Evolutionary conservation across 2,888 invertebrate species (phyloP), one percentile per base, ranked within the genome.

Genomic region (Mimachlamys varia): DNA sequence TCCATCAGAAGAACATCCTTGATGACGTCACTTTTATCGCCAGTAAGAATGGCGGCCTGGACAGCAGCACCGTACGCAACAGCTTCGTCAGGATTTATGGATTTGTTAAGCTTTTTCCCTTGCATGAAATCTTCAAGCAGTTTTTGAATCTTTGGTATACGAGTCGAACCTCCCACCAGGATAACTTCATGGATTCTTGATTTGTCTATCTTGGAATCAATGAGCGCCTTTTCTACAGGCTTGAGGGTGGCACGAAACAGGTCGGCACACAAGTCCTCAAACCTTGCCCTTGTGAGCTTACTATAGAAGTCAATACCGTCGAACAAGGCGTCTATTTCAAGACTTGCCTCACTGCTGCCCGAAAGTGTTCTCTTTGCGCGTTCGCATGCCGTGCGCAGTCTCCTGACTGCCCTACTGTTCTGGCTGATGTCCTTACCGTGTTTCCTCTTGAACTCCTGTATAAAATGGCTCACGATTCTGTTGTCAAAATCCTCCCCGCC

Each of bases 81-180:
- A 95, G 99, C 99, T 97, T 99, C 99, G 97, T 99, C 99, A 27
- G 99, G 99, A 97, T 99, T 99, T 97, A 99, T 99, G 58, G 98
- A 98, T 97, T 99, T 99, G 98, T 99, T 99, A 93, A 99, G 97
- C 97, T 99, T 99, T 97, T 99, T 99, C 13, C 97, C 98, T 89
- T 94, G 93, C 95, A 95, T 95, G 89, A 95, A 96, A 38, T 96
- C 95, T 99, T 99, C 99, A 92, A 99, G 97, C 92, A 99, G 97
- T 96, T 99, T 99, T 97, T 99, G 99, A 94, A 99, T 98, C 97
- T 99, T 99, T 89, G 99, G 99, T 96, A 99, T 99, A 97, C 99
- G 98, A 58, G 99, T 99, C 88, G 99, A 99, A 89, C 99, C 99
- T 94, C 99, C 99, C 89, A 97, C 97, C 89, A 97, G 95, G 91